A percentile compares a stretch with the other conserved stretches of the same genome.
Conservation (phyloP, 2,888 invertebrate genomes). For the Stenolophus ochropezus region DNA sequence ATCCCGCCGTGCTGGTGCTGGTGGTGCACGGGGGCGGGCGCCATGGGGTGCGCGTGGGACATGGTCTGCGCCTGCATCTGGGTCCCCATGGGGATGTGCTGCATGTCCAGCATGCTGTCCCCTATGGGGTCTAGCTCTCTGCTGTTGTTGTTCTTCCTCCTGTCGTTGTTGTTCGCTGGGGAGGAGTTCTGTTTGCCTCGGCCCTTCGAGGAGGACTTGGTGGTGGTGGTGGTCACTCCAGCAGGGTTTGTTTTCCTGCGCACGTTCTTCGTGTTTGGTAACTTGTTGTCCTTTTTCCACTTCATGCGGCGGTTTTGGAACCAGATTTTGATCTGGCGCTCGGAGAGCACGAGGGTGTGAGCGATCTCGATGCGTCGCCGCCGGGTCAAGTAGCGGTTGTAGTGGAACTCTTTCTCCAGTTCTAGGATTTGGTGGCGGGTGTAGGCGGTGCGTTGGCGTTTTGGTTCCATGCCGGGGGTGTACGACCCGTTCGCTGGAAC, state of each 20-base stretch:
- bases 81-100: slow-evolving; percentile 71
- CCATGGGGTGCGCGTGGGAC: slow-evolving; percentile 76
- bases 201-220: slow-evolving; percentile 69
- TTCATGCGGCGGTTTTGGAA: slow-evolving; percentile 91
- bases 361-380: slow-evolving; percentile 98
- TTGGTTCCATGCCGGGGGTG: slow-evolving; percentile 95
- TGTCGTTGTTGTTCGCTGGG: slow-evolving; percentile 78
- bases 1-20: slow-evolving; percentile 69
- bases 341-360: slow-evolving; percentile 94
- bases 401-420: slow-evolving; percentile 98
- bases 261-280: slow-evolving; percentile 88
- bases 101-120: slow-evolving; percentile 73
- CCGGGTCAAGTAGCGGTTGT: slow-evolving; percentile 96
- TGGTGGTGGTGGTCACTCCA: slow-evolving; percentile 79
- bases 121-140: slow-evolving; percentile 77
- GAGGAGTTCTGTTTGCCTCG: slow-evolving; percentile 71
- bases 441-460: slow-evolving; percentile 97
- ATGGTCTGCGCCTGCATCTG: slow-evolving; percentile 71
- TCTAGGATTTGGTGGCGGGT: slow-evolving; percentile 98
- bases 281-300: slow-evolving; percentile 91
- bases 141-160: slow-evolving; percentile 77
- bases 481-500: slow-evolving; percentile 89
- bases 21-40: slow-evolving; percentile 67
- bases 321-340: slow-evolving; percentile 93
- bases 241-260: slow-evolving; percentile 86